These are phyloP conservation scores for Muscicapa adusta DNA, from an alignment of 2,113 vertebrate genomes.

Conservation along the genomic window DNA sequence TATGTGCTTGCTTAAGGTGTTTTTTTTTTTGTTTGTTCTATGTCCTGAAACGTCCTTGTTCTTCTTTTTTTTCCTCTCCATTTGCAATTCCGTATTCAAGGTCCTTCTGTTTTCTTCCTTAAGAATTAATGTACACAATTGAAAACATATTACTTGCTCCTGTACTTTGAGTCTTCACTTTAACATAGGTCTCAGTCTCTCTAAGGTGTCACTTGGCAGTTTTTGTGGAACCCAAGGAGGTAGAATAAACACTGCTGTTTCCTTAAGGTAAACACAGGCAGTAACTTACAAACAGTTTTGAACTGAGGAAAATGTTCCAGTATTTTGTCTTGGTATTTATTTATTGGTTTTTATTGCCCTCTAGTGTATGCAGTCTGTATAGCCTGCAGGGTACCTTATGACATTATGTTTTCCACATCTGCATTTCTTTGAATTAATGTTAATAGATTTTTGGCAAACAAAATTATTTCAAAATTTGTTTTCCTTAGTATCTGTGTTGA, in stretches of 20 bases:
- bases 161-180: neutral
- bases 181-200: neutral
- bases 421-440: neutral
- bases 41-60: accelerated
- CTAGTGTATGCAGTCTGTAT: neutral
- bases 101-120: neutral
- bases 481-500: neutral
- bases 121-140: neutral
- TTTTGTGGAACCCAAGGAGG: neutral
- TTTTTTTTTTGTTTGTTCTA: neutral
- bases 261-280: neutral
- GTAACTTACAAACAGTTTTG: neutral
- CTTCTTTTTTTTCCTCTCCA: neutral
- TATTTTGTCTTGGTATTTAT: neutral
- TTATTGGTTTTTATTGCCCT: conserved; percentile 21
- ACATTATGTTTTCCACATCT: neutral
- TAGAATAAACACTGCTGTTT: neutral
- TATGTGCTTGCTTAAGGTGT: neutral
- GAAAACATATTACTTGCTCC: neutral
- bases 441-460: neutral
- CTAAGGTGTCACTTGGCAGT: neutral
- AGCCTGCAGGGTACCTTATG: neutral
- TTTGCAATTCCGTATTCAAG: neutral
- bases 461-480: neutral
- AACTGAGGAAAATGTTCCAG: neutral